Percentiles rank a stretch among this genome's conserved stretches.
These are phyloP conservation scores for Sphyrna mokarran DNA, from an alignment of 2,113 vertebrate genomes.

Conservation along the genomic window DNA sequence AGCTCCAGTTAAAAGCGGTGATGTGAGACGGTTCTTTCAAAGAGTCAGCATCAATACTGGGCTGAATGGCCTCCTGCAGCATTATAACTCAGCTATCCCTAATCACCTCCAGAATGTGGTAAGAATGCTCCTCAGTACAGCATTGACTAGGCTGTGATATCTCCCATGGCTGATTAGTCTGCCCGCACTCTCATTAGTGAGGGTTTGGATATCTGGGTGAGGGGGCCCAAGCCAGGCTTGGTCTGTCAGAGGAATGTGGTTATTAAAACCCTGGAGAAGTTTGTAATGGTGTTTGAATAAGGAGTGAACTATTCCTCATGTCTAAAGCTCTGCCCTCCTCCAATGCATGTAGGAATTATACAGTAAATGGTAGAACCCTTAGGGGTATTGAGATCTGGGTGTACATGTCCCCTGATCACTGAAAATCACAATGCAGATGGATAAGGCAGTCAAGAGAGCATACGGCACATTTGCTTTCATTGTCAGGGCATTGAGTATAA, in stretches of 20 bases:
- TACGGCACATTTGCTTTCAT: too few relatives aligned
- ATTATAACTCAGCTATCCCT: background rate
- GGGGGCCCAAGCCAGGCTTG: rapidly evolving
- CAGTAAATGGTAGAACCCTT: too few relatives aligned
- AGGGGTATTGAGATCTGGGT: too few relatives aligned
- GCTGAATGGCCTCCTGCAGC: background rate
- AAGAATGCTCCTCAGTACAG: background rate
- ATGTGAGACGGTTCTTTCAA: background rate
- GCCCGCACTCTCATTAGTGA: background rate
- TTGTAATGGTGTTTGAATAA: background rate
- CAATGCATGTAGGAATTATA: too few relatives aligned
- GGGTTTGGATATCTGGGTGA: background rate
- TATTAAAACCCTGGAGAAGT: background rate
- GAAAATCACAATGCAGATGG: too few relatives aligned
- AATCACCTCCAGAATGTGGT: background rate
- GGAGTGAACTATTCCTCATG: background rate
- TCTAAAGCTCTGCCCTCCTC: background rate
- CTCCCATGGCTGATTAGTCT: background rate
- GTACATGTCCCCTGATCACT: too few relatives aligned
- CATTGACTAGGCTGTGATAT: background rate
- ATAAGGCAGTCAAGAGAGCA: too few relatives aligned
- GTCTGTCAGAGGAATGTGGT: background rate
- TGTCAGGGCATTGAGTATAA: too few relatives aligned
- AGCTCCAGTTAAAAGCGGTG: background rate
- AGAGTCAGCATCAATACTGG: background rate